Evolutionary conservation across 2,113 vertebrate species (phyloP).

Genomic region (Upupa epops): DNA sequence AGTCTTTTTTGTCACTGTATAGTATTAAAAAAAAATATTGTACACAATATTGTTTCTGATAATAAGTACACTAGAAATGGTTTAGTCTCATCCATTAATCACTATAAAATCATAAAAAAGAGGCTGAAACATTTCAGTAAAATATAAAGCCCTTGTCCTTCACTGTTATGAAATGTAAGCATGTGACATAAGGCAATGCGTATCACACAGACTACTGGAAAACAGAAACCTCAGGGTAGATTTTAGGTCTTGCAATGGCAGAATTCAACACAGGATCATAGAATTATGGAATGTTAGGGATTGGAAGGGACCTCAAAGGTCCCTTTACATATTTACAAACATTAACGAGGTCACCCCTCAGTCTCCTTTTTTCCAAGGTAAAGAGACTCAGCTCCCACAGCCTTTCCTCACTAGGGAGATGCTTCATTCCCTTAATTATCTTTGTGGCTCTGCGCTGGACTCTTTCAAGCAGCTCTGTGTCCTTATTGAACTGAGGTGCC

Average conservation of each 20-base stretch:
- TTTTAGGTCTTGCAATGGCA: background rate
- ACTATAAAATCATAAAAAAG: background rate
- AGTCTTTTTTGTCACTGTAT: background rate
- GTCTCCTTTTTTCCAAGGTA: no score
- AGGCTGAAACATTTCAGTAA: background rate
- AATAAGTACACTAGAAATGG: background rate
- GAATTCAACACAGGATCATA: no score
- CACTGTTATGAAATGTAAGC: background rate
- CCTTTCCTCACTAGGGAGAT: no score
- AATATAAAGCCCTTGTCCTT: background rate
- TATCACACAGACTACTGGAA: background rate
- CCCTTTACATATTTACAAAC: no score
- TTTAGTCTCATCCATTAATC: background rate
- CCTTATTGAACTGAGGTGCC: no score
- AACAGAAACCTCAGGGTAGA: background rate
- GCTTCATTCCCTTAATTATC: no score
- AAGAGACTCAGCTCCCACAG: no score
- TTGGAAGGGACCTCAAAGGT: no score
- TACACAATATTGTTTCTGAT: constrained; percentile 10
- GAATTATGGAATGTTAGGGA: no score
- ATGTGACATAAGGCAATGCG: background rate
- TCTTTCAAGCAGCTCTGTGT: no score
- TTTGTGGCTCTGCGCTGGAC: no score
- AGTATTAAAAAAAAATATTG: background rate
- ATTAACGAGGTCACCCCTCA: no score